These are phyloP conservation scores for Apodemia zela DNA, from an alignment of 2,888 invertebrate species.

Conservation along the genomic window DNA sequence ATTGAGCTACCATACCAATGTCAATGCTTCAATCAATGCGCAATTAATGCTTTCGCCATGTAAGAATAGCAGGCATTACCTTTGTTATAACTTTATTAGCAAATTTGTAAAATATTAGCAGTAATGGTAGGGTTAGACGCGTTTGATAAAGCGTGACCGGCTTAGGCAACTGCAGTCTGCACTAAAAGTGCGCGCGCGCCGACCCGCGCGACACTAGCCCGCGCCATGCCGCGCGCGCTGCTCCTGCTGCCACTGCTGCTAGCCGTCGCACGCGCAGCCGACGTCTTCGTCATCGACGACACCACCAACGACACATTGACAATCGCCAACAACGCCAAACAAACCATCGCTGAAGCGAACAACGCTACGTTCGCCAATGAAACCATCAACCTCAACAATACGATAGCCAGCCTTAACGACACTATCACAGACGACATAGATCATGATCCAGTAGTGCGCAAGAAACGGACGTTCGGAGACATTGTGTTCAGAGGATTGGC, in stretches of 20 bases:
- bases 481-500: constrained; percentile 74
- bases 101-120: constrained; percentile 15
- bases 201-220: constrained; percentile 51
- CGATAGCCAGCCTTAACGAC: constrained; percentile 37
- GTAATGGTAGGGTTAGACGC: constrained; percentile 30
- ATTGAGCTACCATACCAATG: neutral
- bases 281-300: constrained; percentile 35
- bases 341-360: constrained; percentile 35
- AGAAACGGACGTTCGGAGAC: constrained; percentile 74
- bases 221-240: constrained; percentile 63
- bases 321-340: constrained; percentile 40
- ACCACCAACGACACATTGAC: constrained; percentile 32
- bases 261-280: constrained; percentile 33
- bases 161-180: constrained; percentile 54
- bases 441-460: constrained; percentile 62
- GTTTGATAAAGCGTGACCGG: constrained; percentile 44
- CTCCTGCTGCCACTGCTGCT: constrained; percentile 40
- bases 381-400: constrained; percentile 38
- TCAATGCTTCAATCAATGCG: neutral
- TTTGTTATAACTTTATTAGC: constrained; percentile 16
- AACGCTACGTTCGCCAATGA: constrained; percentile 24
- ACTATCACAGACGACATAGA: constrained; percentile 39
- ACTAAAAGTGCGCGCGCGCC: constrained; percentile 61
- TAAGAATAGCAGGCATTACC: neutral
- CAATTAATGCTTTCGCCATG: neutral